phyloP scores from a whole-genome alignment of 2,797 vertebrate genomes.

The Cynopterus sphinx region DNA sequence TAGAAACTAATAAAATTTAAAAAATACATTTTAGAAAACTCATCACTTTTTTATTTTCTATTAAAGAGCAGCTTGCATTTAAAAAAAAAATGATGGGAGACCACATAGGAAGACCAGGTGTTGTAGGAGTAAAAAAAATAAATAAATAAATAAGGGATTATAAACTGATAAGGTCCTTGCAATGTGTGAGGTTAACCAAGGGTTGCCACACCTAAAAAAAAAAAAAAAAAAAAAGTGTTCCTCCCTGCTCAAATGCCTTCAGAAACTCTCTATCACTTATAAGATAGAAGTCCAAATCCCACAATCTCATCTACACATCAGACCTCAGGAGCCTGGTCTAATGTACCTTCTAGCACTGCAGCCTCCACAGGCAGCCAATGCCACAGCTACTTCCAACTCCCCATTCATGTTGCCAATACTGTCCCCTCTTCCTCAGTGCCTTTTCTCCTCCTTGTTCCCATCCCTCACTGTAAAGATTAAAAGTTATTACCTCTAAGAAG shows the following conservation, averaged over 20 bases:
- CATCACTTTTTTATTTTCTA: too few relatives aligned
- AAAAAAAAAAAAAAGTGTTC: background rate
- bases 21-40: too few relatives aligned
- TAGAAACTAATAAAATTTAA: too few relatives aligned
- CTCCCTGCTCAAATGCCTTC: background rate
- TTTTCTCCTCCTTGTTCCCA: background rate
- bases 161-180: too few relatives aligned
- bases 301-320: background rate
- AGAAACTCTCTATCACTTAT: background rate
- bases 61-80: too few relatives aligned
- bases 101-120: too few relatives aligned
- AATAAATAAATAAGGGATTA: too few relatives aligned
- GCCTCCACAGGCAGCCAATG: background rate
- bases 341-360: background rate
- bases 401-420: background rate
- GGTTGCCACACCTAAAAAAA: too few relatives aligned
- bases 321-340: background rate
- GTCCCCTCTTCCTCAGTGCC: background rate
- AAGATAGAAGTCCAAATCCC: background rate
- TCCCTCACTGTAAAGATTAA: background rate
- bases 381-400: background rate
- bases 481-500: background rate
- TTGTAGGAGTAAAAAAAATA: too few relatives aligned
- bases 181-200: too few relatives aligned
- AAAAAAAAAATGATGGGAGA: too few relatives aligned